phyloP scores from a whole-genome alignment of 2,113 vertebrate species.

The Urocolius indicus region DNA sequence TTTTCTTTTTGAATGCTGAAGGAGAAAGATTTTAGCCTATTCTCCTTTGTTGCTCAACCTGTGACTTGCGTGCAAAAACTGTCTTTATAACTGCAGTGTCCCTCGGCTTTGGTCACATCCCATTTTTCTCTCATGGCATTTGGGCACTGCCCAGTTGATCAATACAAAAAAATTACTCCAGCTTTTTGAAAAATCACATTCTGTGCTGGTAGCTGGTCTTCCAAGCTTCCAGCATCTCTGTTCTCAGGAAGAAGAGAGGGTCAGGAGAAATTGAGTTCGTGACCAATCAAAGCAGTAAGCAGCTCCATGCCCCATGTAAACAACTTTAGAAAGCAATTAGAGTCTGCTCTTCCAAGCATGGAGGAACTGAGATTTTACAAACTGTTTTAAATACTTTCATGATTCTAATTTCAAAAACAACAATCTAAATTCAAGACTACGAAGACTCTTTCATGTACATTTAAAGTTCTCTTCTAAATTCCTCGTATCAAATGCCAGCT shows the following conservation, averaged over 20 bases:
- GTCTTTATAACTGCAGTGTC: background rate
- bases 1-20: background rate
- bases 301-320: background rate
- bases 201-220: background rate
- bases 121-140: background rate
- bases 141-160: background rate
- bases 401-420: background rate
- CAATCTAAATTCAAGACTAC: background rate
- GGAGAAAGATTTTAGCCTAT: background rate
- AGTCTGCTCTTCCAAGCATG: background rate
- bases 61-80: background rate
- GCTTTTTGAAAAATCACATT: background rate
- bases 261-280: background rate
- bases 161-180: background rate
- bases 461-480: background rate
- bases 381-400: background rate
- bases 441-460: background rate
- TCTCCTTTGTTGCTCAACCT: background rate
- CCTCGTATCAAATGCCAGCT: background rate
- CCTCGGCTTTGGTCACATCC: background rate
- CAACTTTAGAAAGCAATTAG: background rate
- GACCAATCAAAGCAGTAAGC: background rate
- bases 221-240: background rate
- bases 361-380: background rate
- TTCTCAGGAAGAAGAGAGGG: background rate